These are phyloP conservation scores for Isotomurus palustris DNA, from an alignment of 2,888 invertebrate genomes.

Conservation along the genomic window DNA sequence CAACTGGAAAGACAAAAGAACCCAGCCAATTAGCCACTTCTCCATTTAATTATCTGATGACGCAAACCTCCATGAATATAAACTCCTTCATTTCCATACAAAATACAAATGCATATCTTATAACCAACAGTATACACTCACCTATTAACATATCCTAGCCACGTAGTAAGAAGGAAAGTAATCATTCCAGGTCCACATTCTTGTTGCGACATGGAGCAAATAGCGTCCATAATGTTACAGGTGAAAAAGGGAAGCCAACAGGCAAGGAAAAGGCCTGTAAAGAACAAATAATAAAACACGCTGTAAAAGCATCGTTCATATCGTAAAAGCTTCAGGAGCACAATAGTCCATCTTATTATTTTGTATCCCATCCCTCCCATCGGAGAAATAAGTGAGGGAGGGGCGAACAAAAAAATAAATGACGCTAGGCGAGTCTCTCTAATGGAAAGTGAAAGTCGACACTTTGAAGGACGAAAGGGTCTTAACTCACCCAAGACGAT, in stretches of 20 bases:
- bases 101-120: too few species aligned
- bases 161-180: conserved; percentile 89
- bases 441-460: conserved; percentile 1
- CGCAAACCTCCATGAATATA: too few species aligned
- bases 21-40: neutral
- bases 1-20: conserved; percentile 61
- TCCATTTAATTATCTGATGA: too few species aligned
- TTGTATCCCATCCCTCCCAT: too few species aligned
- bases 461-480: neutral
- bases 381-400: too few species aligned
- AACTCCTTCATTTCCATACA: too few species aligned
- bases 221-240: conserved; percentile 93
- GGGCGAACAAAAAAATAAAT: too few species aligned
- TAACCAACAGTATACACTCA: too few species aligned
- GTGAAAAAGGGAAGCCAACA: conserved; percentile 99
- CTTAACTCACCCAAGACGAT: conserved; percentile 85
- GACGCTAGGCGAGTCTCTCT: too few species aligned
- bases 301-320: neutral
- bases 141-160: conserved; percentile 85
- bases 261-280: conserved; percentile 91
- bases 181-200: conserved; percentile 75
- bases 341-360: too few species aligned
- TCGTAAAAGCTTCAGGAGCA: neutral
- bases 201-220: conserved; percentile 79
- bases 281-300: conserved; percentile 42